phyloP scores from a whole-genome alignment of 2,797 vertebrate genomes.

The Enteromius radiatus region DNA sequence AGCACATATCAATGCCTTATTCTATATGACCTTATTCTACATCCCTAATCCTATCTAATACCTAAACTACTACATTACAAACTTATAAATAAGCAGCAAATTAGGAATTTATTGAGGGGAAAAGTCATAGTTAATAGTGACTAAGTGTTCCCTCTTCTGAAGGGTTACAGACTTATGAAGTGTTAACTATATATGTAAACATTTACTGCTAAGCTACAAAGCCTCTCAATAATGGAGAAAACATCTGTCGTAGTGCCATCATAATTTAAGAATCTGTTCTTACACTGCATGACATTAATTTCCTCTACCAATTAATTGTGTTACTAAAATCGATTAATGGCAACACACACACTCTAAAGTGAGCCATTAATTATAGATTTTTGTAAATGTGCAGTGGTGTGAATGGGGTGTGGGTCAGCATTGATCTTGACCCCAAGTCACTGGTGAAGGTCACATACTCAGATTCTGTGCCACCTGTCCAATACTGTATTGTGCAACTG shows the following conservation, averaged over 20 bases:
- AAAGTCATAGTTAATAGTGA: too few species aligned
- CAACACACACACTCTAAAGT: slow-evolving; percentile 35
- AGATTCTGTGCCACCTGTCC: slow-evolving; percentile 21
- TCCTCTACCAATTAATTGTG: slow-evolving; percentile 48
- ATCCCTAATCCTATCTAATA: too few species aligned
- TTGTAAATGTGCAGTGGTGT: slow-evolving; percentile 41
- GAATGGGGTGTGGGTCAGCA: slow-evolving; percentile 28
- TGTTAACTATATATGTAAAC: not conserved
- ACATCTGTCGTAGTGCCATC: not conserved
- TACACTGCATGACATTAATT: slow-evolving; percentile 50
- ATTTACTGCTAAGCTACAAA: not conserved
- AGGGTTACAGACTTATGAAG: too few species aligned
- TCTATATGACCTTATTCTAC: too few species aligned
- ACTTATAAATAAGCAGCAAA: too few species aligned
- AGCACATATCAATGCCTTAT: too few species aligned
- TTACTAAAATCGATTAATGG: slow-evolving; percentile 39
- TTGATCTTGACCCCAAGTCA: slow-evolving; percentile 39
- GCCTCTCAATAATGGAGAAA: slow-evolving; percentile 42
- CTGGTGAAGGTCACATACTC: slow-evolving; percentile 42
- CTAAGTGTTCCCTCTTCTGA: too few species aligned
- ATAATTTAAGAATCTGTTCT: slow-evolving; percentile 50
- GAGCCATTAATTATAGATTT: slow-evolving; percentile 48
- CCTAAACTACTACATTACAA: too few species aligned
- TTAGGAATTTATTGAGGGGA: too few species aligned
- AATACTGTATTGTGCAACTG: slow-evolving; percentile 31